These are phyloP conservation scores for Xiphophorus couchianus DNA, from an alignment of 2,113 vertebrate genomes.

Conservation along the genomic window DNA sequence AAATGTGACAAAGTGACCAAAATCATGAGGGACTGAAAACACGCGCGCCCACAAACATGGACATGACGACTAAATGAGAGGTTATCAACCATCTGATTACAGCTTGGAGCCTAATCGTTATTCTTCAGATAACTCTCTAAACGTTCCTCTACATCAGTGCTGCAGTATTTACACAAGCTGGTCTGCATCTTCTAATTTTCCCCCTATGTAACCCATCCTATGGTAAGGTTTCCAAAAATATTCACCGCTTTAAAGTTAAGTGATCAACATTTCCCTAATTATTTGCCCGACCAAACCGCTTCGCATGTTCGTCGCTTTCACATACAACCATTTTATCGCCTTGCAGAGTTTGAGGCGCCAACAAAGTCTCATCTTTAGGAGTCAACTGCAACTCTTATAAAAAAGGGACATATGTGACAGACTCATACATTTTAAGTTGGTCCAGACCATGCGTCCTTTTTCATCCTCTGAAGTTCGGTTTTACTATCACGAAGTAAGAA, in stretches of 20 bases:
- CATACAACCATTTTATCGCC: constrained; percentile 56
- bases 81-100: constrained; percentile 69
- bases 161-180: constrained; percentile 12
- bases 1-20: constrained; percentile 74
- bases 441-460: constrained; percentile 71
- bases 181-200: constrained; percentile 40
- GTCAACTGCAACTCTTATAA: constrained; percentile 54
- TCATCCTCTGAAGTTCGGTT: constrained; percentile 66
- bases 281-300: constrained; percentile 31
- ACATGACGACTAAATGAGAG: constrained; percentile 71
- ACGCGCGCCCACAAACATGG: constrained; percentile 67
- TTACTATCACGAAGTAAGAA: constrained; percentile 74
- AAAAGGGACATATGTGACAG: constrained; percentile 53
- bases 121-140: constrained; percentile 57
- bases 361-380: constrained; percentile 47
- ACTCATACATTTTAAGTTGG: constrained; percentile 68
- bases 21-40: constrained; percentile 69
- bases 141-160: constrained; percentile 21
- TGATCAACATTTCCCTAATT: constrained; percentile 18
- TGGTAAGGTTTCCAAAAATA: constrained; percentile 20
- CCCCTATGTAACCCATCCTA: constrained; percentile 10
- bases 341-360: constrained; percentile 35
- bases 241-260: constrained; percentile 21
- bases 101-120: constrained; percentile 65
- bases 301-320: constrained; percentile 25